A percentile compares a stretch with the other conserved stretches of the same genome.
phyloP scores from a whole-genome alignment of 92 coral and sea anemone species.

The Phenganax stokvisi region DNA sequence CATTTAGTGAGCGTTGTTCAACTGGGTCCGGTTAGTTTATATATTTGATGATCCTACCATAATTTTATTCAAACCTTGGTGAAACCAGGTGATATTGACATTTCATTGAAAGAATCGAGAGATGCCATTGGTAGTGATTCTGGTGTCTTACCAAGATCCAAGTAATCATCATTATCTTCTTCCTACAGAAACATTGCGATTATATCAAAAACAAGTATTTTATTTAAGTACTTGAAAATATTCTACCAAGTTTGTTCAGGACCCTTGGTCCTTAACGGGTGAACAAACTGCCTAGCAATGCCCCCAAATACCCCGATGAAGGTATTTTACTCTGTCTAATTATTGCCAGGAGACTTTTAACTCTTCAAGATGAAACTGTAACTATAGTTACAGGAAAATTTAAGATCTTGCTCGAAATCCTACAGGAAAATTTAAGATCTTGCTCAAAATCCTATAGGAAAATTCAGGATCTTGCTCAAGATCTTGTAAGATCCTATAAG shows the following conservation, averaged over 20 bases:
- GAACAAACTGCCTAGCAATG: too few relatives aligned
- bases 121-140: conserved; percentile 65
- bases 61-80: conserved; percentile 13
- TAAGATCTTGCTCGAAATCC: too few relatives aligned
- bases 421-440: too few relatives aligned
- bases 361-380: too few relatives aligned
- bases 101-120: conserved; percentile 46
- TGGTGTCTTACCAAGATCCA: conserved; percentile 64
- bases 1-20: not conserved
- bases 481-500: too few relatives aligned
- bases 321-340: too few relatives aligned
- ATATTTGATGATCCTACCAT: not conserved
- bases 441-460: too few relatives aligned
- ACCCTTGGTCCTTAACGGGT: too few relatives aligned
- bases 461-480: too few relatives aligned
- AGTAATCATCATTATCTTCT: conserved; percentile 67
- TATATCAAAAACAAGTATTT: not conserved
- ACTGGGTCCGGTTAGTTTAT: not conserved
- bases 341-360: too few relatives aligned
- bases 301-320: too few relatives aligned
- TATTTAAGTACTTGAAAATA: not conserved
- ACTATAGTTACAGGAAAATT: too few relatives aligned
- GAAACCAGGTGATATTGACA: conserved; percentile 82
- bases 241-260: not conserved
- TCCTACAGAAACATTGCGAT: conserved; percentile 31